phyloP scores from a whole-genome alignment of 2,888 invertebrate species.

The Epsilonema sp. region DNA sequence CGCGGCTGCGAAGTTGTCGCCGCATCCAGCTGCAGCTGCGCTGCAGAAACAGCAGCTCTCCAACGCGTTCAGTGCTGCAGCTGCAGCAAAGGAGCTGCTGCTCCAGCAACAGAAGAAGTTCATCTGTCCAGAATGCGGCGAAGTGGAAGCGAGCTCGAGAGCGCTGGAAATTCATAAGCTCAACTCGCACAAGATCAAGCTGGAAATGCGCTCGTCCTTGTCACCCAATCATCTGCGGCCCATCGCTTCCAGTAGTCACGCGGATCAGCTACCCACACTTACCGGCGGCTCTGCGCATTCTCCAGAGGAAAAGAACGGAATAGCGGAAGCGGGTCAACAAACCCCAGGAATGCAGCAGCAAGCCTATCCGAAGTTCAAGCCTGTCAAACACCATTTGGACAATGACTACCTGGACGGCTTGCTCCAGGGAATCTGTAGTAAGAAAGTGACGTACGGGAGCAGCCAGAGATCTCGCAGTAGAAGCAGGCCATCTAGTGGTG shows the following conservation, averaged over 20 bases:
- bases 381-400: not conserved
- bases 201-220: not conserved
- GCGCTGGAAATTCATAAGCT: no score
- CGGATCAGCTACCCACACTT: no score
- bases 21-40: no score
- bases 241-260: not conserved
- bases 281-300: not conserved
- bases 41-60: not conserved
- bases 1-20: no score
- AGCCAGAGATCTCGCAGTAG: no score
- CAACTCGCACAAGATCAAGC: no score
- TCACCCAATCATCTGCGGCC: not conserved
- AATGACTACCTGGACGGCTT: constrained; percentile 1
- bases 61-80: not conserved
- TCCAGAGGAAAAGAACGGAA: not conserved
- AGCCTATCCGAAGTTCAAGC: not conserved
- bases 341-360: not conserved
- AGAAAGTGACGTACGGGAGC: not conserved
- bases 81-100: not conserved
- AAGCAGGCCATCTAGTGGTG: no score
- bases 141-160: no score
- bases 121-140: not conserved
- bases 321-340: not conserved
- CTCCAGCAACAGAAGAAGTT: no score
- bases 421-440: not conserved